These are phyloP conservation scores for Stichopus chloronotus DNA, from an alignment of 35 echinoderm and acorn worm genomes.

Conservation along the genomic window DNA sequence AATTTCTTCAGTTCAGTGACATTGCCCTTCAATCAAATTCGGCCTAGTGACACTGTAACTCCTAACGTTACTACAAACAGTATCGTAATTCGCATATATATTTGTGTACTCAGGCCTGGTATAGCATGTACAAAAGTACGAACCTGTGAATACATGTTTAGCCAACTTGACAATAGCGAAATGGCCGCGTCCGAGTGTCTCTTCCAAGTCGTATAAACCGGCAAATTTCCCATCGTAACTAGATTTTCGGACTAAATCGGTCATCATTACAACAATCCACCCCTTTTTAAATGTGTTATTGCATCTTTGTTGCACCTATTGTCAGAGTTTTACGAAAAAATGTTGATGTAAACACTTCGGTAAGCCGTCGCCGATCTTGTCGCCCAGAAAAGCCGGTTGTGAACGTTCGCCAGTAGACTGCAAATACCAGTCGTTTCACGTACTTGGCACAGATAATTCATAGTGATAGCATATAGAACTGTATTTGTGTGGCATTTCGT, in stretches of 20 bases:
- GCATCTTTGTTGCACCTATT: slow-evolving; percentile 21
- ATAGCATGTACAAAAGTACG: not conserved
- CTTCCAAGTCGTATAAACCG: slow-evolving; percentile 94
- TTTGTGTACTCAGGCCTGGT: no score
- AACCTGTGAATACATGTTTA: slow-evolving; percentile 89
- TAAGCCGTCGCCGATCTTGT: not conserved
- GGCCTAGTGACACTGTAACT: no score
- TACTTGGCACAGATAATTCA: not conserved
- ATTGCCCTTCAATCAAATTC: no score
- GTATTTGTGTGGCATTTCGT: no score
- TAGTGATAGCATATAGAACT: no score
- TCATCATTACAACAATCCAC: slow-evolving; percentile 71
- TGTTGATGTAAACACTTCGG: not conserved
- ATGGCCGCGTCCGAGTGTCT: slow-evolving; percentile 95
- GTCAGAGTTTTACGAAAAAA: not conserved
- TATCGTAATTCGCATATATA: no score
- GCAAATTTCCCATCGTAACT: slow-evolving; percentile 97
- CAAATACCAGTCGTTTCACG: not conserved
- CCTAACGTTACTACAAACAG: no score
- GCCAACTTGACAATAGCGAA: slow-evolving; percentile 99
- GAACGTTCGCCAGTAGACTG: not conserved
- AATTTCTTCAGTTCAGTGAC: no score
- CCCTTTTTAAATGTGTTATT: not conserved
- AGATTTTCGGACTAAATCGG: slow-evolving; percentile 66
- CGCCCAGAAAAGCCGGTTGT: not conserved